Evolutionary conservation across 2,113 vertebrate species (phyloP).

Genomic region (Eublepharis macularius): DNA sequence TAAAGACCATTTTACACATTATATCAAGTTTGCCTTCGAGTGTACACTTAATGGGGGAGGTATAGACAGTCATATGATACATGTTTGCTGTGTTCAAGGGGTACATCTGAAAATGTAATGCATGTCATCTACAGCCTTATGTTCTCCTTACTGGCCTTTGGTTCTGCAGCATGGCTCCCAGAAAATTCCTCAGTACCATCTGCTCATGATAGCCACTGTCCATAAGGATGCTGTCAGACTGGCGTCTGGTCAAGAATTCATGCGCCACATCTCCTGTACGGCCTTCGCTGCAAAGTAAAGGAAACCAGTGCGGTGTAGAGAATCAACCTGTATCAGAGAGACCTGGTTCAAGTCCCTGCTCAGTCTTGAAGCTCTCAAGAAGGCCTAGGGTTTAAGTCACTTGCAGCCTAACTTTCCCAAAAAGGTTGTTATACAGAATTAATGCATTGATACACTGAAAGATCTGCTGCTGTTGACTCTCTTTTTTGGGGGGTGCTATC

Average conservation of each 20-base stretch:
- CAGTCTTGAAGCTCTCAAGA: not conserved
- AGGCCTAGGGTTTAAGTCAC: not conserved
- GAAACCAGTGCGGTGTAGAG: not conserved
- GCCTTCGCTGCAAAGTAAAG: constrained; percentile 33
- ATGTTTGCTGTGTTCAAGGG: not conserved
- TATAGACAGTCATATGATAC: not conserved
- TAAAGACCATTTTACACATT: not conserved
- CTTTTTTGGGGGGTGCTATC: no score
- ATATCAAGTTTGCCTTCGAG: not conserved
- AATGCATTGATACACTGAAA: not conserved
- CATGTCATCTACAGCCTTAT: not conserved
- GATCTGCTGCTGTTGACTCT: no score
- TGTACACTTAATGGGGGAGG: not conserved
- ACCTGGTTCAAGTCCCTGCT: not conserved
- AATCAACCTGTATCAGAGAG: not conserved
- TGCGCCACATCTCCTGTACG: constrained; percentile 53
- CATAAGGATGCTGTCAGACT: constrained; percentile 66
- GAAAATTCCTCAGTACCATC: constrained; percentile 61
- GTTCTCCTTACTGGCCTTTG: constrained; percentile 57
- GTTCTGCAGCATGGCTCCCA: constrained; percentile 66
- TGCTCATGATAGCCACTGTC: constrained; percentile 66
- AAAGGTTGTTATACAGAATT: not conserved
- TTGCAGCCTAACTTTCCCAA: not conserved
- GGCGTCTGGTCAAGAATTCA: constrained; percentile 54
- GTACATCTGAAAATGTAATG: not conserved